Evolutionary conservation across 2,888 invertebrate genomes (phyloP).

Genomic region (Sinotaia quadrata): DNA sequence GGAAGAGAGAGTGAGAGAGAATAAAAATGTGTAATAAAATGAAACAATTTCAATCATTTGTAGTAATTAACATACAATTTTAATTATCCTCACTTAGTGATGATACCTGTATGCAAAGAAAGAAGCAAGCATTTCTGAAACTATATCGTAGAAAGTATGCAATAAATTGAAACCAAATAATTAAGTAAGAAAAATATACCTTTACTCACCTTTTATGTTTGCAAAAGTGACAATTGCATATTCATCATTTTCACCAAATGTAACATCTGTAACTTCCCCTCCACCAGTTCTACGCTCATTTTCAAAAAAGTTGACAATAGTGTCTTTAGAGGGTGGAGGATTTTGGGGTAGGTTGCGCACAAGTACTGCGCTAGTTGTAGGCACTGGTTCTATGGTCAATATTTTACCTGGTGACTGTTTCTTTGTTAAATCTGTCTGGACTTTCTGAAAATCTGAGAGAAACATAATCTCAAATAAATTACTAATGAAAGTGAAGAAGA

Average conservation of each 20-base stretch:
- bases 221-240: constrained; percentile 20
- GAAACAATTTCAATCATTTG: too few relatives aligned
- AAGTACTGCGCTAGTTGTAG: constrained; percentile 6
- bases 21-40: too few relatives aligned
- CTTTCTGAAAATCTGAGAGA: background rate
- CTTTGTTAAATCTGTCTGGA: background rate
- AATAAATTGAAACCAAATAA: too few relatives aligned
- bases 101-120: too few relatives aligned
- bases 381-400: background rate
- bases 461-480: background rate
- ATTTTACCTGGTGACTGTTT: background rate
- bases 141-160: too few relatives aligned
- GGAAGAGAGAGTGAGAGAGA: too few relatives aligned
- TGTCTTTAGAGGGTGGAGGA: constrained; percentile 6
- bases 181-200: too few relatives aligned
- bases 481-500: too few relatives aligned
- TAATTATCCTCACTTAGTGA: too few relatives aligned
- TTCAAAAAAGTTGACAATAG: constrained; percentile 19
- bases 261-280: constrained; percentile 2
- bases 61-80: too few relatives aligned
- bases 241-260: background rate
- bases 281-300: constrained; percentile 5
- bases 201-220: background rate
- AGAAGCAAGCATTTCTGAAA: too few relatives aligned
- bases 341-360: constrained; percentile 1